Evolutionary conservation across 2,113 vertebrate species (phyloP), one percentile per base, ranked within the genome.

Genomic region (Coptodon bakossiorum): DNA sequence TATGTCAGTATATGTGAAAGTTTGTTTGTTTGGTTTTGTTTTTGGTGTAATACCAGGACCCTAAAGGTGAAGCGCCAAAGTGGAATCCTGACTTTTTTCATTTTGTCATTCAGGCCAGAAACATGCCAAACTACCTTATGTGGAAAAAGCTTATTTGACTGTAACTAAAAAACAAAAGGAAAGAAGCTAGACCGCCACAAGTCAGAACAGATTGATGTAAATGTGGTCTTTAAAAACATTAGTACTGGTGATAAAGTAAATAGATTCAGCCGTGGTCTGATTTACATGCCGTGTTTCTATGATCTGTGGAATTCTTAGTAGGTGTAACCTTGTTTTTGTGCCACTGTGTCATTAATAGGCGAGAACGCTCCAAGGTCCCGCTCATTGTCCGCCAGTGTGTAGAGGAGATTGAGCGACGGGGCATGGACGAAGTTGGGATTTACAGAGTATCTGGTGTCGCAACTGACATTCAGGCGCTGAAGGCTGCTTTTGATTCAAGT

Each of bases 371-470:
- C 4, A 99, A 99, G 94, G 98, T 99, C 85, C 99, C 98, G 4
- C 99, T 99, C 94, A 98, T 99, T 0, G 98, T 99, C 81, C 97
- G 98, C 43, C 99, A 99, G 95, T 99, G 99, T 1, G 97, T 99
- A 91, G 98, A 99, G 93, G 98, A 99, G 97, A 98, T 99, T 0
- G 98, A 99, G 94, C 97, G 98, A 12, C 97, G 99, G 3, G 99
- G 98, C 13, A 97, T 99, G 98, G 98, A 99, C 86, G 99, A 99
- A 83, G 98, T 99, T 94, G 99, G 99, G 81, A 99, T 99, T 96
- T 99, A 99, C 95, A 95, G 99, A 0, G 98, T 99, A 80, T 99
- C 99, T 0, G 98, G 99, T 1, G 99, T 99, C 5, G 98, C 98
- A 5, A 99, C 98, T 0, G 99, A 99, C 90, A 99, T 99, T 95